A percentile compares a stretch with the other conserved stretches of the same genome.
Conservation (phyloP, 37 sponge, comb jelly and placozoan genomes). For the Cladorhizidae sp. region DNA sequence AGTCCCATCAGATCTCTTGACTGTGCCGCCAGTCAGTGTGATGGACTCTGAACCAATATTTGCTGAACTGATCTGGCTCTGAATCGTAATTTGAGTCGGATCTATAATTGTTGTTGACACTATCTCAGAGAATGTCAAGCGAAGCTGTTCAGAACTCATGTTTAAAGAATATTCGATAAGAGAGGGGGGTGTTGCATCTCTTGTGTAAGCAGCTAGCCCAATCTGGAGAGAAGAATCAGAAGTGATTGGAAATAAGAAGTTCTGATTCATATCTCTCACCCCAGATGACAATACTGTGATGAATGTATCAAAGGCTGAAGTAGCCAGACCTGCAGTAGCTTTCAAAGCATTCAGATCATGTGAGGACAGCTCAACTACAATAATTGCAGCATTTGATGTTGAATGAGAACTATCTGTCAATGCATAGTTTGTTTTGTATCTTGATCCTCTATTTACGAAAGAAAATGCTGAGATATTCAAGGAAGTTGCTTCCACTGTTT, state of each 20-base stretch:
- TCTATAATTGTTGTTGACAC: slow-evolving; percentile 58
- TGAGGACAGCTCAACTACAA: slow-evolving; percentile 46
- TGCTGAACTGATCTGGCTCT: slow-evolving; percentile 32
- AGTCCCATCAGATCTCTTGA: slow-evolving; percentile 26
- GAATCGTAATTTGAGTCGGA: slow-evolving; percentile 68
- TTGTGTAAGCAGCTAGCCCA: slow-evolving; percentile 18
- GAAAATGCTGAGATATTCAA: slow-evolving; percentile 55
- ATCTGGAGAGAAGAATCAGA: slow-evolving; percentile 52
- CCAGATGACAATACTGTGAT: slow-evolving; percentile 16
- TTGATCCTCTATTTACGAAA: slow-evolving; percentile 40
- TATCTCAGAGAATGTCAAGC: slow-evolving; percentile 77
- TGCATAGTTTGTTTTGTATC: slow-evolving; percentile 19
- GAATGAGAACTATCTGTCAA: slow-evolving; percentile 34
- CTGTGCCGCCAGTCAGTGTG: slow-evolving; percentile 66
- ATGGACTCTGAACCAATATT: slow-evolving; percentile 3
- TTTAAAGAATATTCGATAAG: slow-evolving; percentile 53
- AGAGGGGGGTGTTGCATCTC: slow-evolving; percentile 52
- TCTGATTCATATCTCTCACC: slow-evolving; percentile 65
- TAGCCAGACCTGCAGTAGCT: slow-evolving; percentile 54
- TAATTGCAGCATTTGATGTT: slow-evolving; percentile 37
- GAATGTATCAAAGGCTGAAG: slow-evolving; percentile 55
- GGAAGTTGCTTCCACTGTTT: slow-evolving; percentile 65
- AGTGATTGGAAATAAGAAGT: slow-evolving; percentile 28
- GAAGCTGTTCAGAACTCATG: slow-evolving; percentile 57
- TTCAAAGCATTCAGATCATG: slow-evolving; percentile 79